Base-by-base conservation (phyloP, 1,140 invertebrate species). In the Aplysia californica region DNA sequence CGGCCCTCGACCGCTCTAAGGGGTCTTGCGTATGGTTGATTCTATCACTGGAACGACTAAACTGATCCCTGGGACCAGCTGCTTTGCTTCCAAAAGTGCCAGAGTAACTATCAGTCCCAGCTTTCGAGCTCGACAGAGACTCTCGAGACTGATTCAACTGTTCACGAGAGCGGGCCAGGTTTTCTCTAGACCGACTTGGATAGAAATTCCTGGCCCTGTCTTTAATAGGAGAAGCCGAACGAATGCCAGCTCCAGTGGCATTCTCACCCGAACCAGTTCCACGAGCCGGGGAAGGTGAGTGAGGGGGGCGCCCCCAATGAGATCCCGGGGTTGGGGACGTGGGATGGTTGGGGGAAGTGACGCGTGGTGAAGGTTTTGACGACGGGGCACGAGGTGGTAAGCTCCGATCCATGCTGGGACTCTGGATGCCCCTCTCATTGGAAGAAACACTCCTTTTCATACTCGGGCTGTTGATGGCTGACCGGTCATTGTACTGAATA, bases 391-490 rank as follows among this genome's bases (percentile, higher is more conserved):
- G 55, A 29, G 72, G 61, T 44, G 72, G 72, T n/a, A 75, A 29
- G 20, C 18, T 38, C 31, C 41, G 59, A n/a, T 73, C 70, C 29
- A 70, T 3, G 18, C 26, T 58, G 2, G 23, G 29, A 36, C 61
- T 44, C 38, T 65, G 39, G 15, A 50, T 64, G 5, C 59, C 29
- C 35, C 23, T 4, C 1, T 58, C 56, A 73, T 15, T 59, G 4
- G 55, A n/a, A 26, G 38, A 44, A 4, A 15, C n/a, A 29, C 72
- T 76, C 44, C 79, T 73, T n/a, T 82, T 79, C 44, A 79, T 72
- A 10, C 78, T 79, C 23, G 85, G 85, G 66, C 84, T 86, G 64
- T 84, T 82, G 26, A 84, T 76, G 35, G 70, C 64, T 44, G 69
- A 64, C 69, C 26, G 29, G 65, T 65, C 71, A 61, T 64, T 69